phyloP scores from a whole-genome alignment of 2,113 vertebrate genomes.

The Callospermophilus lateralis region DNA sequence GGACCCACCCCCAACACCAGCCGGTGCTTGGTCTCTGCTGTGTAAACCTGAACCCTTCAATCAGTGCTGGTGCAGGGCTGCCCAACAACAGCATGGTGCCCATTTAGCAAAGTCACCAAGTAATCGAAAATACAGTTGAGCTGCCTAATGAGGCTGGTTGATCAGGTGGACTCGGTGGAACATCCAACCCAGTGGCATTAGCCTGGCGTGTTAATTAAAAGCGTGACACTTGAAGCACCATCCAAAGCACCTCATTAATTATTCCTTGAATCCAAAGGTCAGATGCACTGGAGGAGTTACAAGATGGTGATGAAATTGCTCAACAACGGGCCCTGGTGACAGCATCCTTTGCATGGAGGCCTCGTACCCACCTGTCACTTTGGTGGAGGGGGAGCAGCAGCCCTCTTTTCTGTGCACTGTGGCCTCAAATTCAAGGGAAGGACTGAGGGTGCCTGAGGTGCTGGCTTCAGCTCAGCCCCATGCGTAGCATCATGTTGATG shows the following conservation, averaged over 20 bases:
- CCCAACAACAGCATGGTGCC: background rate
- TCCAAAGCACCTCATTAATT: slow-evolving; percentile 58
- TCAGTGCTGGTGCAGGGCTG: background rate
- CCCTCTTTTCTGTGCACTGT: too few relatives aligned
- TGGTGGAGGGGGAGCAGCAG: background rate
- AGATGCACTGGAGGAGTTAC: background rate
- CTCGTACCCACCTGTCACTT: background rate
- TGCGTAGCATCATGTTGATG: fast-evolving
- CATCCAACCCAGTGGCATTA: slow-evolving; percentile 31
- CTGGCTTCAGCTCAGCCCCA: background rate
- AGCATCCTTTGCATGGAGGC: fast-evolving
- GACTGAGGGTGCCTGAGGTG: fast-evolving
- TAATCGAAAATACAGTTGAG: slow-evolving; percentile 55
- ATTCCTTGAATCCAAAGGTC: slow-evolving; percentile 55
- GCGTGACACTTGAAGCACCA: background rate
- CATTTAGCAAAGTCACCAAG: slow-evolving; percentile 66
- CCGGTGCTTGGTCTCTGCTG: background rate
- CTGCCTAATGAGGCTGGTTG: slow-evolving; percentile 61
- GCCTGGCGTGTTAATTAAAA: slow-evolving; percentile 63
- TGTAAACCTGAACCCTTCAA: slow-evolving; percentile 18
- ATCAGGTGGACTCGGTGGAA: slow-evolving; percentile 63
- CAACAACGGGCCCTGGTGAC: fast-evolving
- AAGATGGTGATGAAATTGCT: background rate
- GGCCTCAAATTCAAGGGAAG: fast-evolving
- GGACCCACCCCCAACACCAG: background rate